These are phyloP conservation scores for Sinopyrophorus schimmeli DNA, from an alignment of 2,888 invertebrate species.

Conservation along the genomic window DNA sequence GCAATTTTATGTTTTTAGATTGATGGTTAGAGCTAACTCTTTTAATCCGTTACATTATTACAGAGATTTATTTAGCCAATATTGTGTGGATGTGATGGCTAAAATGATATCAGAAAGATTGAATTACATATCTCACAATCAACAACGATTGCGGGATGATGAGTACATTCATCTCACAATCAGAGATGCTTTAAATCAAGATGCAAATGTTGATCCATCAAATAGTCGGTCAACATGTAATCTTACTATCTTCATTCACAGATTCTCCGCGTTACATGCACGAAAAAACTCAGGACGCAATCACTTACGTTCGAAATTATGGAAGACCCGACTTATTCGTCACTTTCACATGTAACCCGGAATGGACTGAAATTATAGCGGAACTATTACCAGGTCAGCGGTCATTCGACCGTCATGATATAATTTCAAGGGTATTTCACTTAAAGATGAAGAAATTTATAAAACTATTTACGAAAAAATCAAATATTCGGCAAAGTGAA, in stretches of 20 bases:
- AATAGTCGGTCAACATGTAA: conserved; percentile 38
- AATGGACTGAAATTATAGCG: conserved; percentile 39
- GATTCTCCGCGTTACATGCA: conserved; percentile 46
- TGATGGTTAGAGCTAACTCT: too few relatives aligned
- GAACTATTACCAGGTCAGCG: conserved; percentile 17
- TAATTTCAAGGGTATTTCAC: conserved; percentile 39
- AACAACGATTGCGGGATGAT: too few relatives aligned
- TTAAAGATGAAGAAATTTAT: conserved; percentile 38
- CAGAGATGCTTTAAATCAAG: too few relatives aligned
- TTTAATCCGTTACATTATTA: too few relatives aligned
- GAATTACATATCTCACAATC: too few relatives aligned
- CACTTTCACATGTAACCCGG: conserved; percentile 45
- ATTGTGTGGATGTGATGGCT: too few relatives aligned
- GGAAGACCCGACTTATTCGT: conserved; percentile 44
- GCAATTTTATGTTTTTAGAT: too few relatives aligned
- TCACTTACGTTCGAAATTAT: conserved; percentile 45
- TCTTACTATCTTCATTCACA: conserved; percentile 40
- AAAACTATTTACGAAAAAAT: conserved; percentile 33
- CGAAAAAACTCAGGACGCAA: conserved; percentile 44
- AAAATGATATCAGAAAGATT: too few relatives aligned
- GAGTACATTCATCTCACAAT: too few relatives aligned
- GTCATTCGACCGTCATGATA: conserved; percentile 36
- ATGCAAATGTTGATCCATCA: too few relatives aligned
- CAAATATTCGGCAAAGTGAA: conserved; percentile 37
- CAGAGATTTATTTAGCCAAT: too few relatives aligned